Evolutionary conservation across 2,888 invertebrate species (phyloP).

Genomic region (Acronicta leporina): DNA sequence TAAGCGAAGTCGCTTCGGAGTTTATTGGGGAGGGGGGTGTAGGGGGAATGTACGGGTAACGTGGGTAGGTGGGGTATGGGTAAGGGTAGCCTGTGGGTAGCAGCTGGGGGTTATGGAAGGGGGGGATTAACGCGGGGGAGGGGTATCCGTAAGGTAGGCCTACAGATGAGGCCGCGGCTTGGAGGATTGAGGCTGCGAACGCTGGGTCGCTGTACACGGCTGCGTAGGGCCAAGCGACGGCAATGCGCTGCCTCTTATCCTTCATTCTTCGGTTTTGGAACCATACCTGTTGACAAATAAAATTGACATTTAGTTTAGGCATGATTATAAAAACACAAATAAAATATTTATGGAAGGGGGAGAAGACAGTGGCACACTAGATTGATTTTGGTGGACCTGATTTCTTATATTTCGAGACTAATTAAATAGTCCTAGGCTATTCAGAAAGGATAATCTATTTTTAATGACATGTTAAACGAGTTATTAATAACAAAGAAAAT

Average conservation of each 20-base stretch:
- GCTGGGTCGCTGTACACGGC: conserved; percentile 98
- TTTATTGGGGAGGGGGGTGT: conserved; percentile 83
- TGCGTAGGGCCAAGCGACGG: conserved; percentile 98
- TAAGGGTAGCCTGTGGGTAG: conserved; percentile 88
- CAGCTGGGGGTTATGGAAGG: conserved; percentile 88
- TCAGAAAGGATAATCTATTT: no score
- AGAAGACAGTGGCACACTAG: no score
- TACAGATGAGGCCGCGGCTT: conserved; percentile 94
- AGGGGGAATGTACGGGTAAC: conserved; percentile 88
- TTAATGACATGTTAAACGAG: no score
- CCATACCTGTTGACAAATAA: conserved; percentile 93
- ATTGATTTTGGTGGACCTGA: no score
- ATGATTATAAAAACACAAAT: not conserved
- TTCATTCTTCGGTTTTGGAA: conserved; percentile 99
- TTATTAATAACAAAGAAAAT: no score
- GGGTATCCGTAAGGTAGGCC: conserved; percentile 90
- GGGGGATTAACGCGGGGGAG: conserved; percentile 89
- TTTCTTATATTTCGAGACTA: no score
- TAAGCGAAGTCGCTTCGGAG: conserved; percentile 77
- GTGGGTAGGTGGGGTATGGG: conserved; percentile 87
- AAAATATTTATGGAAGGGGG: not conserved
- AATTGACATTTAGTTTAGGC: conserved; percentile 18
- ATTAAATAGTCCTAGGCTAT: no score
- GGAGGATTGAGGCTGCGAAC: conserved; percentile 96
- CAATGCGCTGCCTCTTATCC: conserved; percentile 98